Evolutionary conservation across 2,113 vertebrate species (phyloP), one percentile per base, ranked within the genome.

Genomic region (Oceanodroma tethys): DNA sequence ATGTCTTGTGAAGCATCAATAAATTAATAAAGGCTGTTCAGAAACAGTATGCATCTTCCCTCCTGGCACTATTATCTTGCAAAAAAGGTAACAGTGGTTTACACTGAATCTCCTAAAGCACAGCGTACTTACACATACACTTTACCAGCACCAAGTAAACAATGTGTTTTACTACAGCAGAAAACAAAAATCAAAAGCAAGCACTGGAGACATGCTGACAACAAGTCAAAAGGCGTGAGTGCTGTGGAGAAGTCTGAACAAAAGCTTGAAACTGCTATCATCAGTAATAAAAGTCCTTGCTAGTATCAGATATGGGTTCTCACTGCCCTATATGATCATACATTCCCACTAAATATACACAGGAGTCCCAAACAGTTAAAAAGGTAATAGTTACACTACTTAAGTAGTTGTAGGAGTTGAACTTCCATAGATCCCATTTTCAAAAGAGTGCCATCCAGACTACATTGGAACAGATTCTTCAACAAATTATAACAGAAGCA

Each of bases 81-180:
- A n/a, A 43, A 91, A 66, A 58, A 36, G 1, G 2, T 27, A 6
- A n/a, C 11, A 55, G 8, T n/a, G 5, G 6, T 70, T 90, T 85
- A 40, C 6, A 63, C 1, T 50, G 19, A 16, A 38, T 36, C 26
- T 78, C 36, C 16, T 42, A 2, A 79, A 50, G 11, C 22, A 70
- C 2, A 18, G 8, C 5, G 4, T 30, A 42, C 26, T 59, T 72
- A 30, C 0, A 53, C 3, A 36, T 23, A 29, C 3, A 73, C 5
- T 79, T 67, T 8, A 34, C 12, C 23, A 67, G 15, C 3, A 43
- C 29, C 10, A 65, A 63, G 12, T 59, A 15, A 79, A 72, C 16
- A 86, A 75, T 1, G 8, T 30, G 5, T 65, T 91, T 89, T 56
- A 76, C 30, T 26, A 65, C 2, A 38, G 36, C 4, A 60, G 7